Percentiles rank a stretch among this genome's conserved stretches.
These are phyloP conservation scores for Sesamia inferens DNA, from an alignment of 2,888 invertebrate genomes.

Conservation along the genomic window DNA sequence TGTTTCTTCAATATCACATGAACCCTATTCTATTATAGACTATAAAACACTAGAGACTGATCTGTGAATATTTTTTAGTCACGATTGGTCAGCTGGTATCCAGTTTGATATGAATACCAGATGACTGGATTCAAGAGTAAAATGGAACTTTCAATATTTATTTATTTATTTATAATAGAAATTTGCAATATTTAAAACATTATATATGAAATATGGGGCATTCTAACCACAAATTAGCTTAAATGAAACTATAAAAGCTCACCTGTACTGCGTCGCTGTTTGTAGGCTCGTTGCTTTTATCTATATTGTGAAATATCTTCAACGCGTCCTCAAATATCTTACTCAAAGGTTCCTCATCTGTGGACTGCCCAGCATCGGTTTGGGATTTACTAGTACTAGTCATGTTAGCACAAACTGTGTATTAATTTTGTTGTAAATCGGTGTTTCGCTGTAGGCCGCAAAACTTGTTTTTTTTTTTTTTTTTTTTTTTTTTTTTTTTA, in stretches of 20 bases:
- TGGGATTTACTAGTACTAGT: constrained; percentile 69
- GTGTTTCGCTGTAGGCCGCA: constrained; percentile 20
- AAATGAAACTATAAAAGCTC: constrained; percentile 32
- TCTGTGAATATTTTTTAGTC: not conserved
- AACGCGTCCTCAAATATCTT: constrained; percentile 92
- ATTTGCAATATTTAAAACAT: not conserved
- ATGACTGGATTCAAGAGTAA: not conserved
- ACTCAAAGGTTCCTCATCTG: constrained; percentile 79
- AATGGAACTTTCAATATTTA: constrained; percentile 23
- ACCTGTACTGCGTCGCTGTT: constrained; percentile 93
- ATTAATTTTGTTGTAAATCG: constrained; percentile 2
- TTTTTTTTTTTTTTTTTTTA: no score
- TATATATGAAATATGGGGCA: not conserved
- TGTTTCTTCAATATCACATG: not conserved
- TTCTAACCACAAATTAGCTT: not conserved
- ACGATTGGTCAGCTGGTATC: not conserved
- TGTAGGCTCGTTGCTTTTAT: constrained; percentile 92
- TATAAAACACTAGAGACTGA: no score
- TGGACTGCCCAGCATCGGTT: constrained; percentile 72
- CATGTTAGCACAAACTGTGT: constrained; percentile 33
- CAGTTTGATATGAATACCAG: not conserved
- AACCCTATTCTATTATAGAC: not conserved
- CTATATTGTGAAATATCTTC: constrained; percentile 91
- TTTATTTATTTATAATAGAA: no score
- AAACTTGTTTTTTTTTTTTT: constrained; percentile 43